Conservation (phyloP, 2,797 vertebrate genomes). For the Kryptopterus vitreolus region DNA sequence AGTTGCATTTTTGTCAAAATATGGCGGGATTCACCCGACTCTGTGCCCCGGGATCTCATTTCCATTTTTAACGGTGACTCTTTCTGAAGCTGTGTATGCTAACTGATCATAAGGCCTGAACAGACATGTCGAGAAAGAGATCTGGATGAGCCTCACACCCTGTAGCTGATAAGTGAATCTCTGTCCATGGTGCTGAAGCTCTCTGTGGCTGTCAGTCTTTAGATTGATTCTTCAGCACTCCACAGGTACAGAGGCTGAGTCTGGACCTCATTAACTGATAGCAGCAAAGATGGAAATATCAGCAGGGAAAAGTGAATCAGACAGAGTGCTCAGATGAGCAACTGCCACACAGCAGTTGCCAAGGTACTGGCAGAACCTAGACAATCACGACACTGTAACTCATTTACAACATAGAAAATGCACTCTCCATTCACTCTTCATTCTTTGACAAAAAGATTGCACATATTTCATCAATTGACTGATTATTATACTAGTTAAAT, state of each 20-base stretch:
- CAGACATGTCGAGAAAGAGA: slow-evolving; percentile 20
- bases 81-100: slow-evolving; percentile 14
- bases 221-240: slow-evolving; percentile 55
- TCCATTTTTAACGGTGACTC: slow-evolving; percentile 44
- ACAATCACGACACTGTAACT: slow-evolving; percentile 27
- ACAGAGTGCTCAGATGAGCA: slow-evolving; percentile 40
- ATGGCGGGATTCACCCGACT: background rate
- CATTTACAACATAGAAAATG: background rate
- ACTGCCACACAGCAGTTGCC: slow-evolving; percentile 41
- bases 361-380: slow-evolving; percentile 35
- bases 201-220: slow-evolving; percentile 36
- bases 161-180: slow-evolving; percentile 46
- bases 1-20: slow-evolving; percentile 1
- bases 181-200: slow-evolving; percentile 50
- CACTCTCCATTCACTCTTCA: too few species aligned
- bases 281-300: slow-evolving; percentile 57
- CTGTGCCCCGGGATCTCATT: slow-evolving; percentile 11
- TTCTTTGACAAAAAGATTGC: background rate
- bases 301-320: slow-evolving; percentile 46
- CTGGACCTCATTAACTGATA: slow-evolving; percentile 62
- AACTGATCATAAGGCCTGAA: slow-evolving; percentile 45
- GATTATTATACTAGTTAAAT: background rate
- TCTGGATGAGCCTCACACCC: slow-evolving; percentile 10
- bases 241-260: slow-evolving; percentile 48
- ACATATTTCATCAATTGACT: background rate